Evolutionary conservation across 2,797 vertebrate genomes (phyloP).

Genomic region (Labroides dimidiatus): DNA sequence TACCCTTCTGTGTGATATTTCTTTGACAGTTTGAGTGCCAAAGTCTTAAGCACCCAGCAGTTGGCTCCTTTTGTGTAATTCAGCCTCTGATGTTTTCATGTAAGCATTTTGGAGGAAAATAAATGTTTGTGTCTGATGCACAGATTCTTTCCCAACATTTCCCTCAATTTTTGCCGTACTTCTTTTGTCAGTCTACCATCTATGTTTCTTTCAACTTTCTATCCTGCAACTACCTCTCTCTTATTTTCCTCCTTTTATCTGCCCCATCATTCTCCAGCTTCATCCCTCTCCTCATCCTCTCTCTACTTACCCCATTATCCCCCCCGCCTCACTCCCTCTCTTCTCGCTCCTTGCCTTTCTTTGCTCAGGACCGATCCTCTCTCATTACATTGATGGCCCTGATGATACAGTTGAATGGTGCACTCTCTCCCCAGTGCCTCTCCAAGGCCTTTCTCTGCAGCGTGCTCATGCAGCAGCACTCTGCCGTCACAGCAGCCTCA

Average conservation of each 20-base stretch:
- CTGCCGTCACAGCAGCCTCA: slow-evolving; percentile 21
- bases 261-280: slow-evolving; percentile 20
- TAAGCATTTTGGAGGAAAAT: slow-evolving; percentile 45
- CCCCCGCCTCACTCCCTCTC: slow-evolving; percentile 4
- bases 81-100: slow-evolving; percentile 65
- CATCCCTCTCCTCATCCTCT: slow-evolving; percentile 19
- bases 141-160: slow-evolving; percentile 22
- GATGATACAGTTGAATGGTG: slow-evolving; percentile 81
- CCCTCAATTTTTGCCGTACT: slow-evolving; percentile 9
- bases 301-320: slow-evolving; percentile 24
- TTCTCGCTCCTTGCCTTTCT: slow-evolving; percentile 35
- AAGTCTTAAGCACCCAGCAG: slow-evolving; percentile 50
- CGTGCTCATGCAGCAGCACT: slow-evolving; percentile 62
- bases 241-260: slow-evolving; percentile 17
- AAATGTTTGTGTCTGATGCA: slow-evolving; percentile 57
- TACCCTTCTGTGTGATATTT: slow-evolving; percentile 39
- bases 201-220: slow-evolving; percentile 29
- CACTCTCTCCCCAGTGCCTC: slow-evolving; percentile 59
- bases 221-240: slow-evolving; percentile 17
- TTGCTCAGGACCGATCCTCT: slow-evolving; percentile 72
- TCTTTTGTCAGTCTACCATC: slow-evolving; percentile 20
- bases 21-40: slow-evolving; percentile 52
- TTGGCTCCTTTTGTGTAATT: slow-evolving; percentile 56
- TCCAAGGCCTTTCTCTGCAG: slow-evolving; percentile 71
- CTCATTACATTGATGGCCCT: slow-evolving; percentile 81